Conservation (phyloP, 2,113 vertebrate species). For the Scalopus aquaticus region DNA sequence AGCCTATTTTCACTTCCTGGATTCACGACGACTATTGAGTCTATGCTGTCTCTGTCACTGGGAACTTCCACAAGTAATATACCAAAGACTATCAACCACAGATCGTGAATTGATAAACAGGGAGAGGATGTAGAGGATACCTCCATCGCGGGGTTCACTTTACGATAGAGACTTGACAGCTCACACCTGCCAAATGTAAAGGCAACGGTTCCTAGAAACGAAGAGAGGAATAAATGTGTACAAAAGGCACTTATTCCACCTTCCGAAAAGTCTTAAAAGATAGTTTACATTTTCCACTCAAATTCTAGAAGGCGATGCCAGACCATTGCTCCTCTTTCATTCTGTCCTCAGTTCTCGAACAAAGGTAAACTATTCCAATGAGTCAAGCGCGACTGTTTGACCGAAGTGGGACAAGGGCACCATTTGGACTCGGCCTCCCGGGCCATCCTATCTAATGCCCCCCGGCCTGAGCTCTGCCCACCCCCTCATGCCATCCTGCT, state of each 20-base stretch:
- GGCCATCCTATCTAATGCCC: not conserved
- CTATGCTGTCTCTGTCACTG: slow-evolving; percentile 4
- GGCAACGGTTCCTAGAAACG: not conserved
- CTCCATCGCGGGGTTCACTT: not conserved
- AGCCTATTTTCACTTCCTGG: slow-evolving; percentile 13
- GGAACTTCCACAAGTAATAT: not conserved
- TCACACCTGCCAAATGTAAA: not conserved
- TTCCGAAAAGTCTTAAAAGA: not conserved
- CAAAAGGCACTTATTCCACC: not conserved
- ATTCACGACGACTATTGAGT: not conserved
- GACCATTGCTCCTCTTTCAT: not conserved
- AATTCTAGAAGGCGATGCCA: not conserved
- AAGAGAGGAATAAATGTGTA: not conserved
- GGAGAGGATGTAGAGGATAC: not conserved
- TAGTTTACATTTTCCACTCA: not conserved
- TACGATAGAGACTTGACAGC: not conserved
- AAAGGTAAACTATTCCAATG: not conserved
- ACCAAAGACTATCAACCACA: not conserved
- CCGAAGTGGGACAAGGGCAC: too few relatives aligned
- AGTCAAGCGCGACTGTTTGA: not conserved
- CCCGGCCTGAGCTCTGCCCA: not conserved
- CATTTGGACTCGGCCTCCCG: not conserved
- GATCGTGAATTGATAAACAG: not conserved
- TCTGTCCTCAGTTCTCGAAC: not conserved
- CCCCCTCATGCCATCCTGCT: not conserved